Percentiles rank a stretch among this genome's conserved stretches.
Evolutionary conservation across 2,888 invertebrate species (phyloP).

Genomic region (Drosophila cognata): DNA sequence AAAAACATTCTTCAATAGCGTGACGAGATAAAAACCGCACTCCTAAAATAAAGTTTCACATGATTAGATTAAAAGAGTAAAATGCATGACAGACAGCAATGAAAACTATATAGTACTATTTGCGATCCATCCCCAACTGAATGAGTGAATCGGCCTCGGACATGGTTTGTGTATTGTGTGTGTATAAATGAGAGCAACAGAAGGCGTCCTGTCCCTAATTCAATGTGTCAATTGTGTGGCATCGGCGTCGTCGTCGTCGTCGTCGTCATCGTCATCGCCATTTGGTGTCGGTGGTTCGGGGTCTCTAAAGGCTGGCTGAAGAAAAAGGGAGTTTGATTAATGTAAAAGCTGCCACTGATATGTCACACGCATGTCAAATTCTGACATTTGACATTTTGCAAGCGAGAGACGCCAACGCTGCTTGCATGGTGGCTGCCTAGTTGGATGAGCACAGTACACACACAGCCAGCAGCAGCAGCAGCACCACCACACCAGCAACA

Average conservation of each 20-base stretch:
- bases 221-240: slow-evolving; percentile 76
- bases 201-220: slow-evolving; percentile 77
- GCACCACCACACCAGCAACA: slow-evolving; percentile 53
- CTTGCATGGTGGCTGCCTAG: slow-evolving; percentile 60
- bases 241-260: slow-evolving; percentile 37
- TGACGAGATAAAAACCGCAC: slow-evolving; percentile 48
- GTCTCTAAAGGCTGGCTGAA: slow-evolving; percentile 43
- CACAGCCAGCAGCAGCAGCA: slow-evolving; percentile 24
- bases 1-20: slow-evolving; percentile 29
- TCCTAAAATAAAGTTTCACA: slow-evolving; percentile 50
- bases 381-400: slow-evolving; percentile 85
- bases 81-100: slow-evolving; percentile 36
- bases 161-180: slow-evolving; percentile 10
- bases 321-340: slow-evolving; percentile 85
- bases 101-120: slow-evolving; percentile 12
- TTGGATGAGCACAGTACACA: slow-evolving; percentile 69
- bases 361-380: slow-evolving; percentile 86
- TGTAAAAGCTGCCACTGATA: slow-evolving; percentile 86
- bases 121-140: slow-evolving; percentile 29
- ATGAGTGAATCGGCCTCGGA: slow-evolving; percentile 24
- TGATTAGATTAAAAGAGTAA: slow-evolving; percentile 57
- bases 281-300: slow-evolving; percentile 32
- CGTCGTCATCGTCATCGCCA: slow-evolving; percentile 46
- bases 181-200: slow-evolving; percentile 43
- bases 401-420: slow-evolving; percentile 67